A percentile compares a stretch with the other conserved stretches of the same genome.
Conservation (phyloP, 2,113 vertebrate species). For the Isurus oxyrinchus region DNA sequence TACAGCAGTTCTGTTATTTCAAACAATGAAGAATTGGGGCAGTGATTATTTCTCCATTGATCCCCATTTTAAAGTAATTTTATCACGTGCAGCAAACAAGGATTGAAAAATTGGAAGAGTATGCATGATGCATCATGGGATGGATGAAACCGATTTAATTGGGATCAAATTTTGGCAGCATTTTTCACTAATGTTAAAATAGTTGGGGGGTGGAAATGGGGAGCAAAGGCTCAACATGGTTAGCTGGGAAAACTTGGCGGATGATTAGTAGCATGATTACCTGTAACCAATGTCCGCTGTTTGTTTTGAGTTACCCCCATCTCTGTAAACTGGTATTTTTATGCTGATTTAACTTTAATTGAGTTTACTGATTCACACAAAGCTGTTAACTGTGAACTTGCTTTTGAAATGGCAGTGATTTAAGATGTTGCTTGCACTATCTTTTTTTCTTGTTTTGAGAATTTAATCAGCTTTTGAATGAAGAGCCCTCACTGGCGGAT, state of each 20-base stretch:
- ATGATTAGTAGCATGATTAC: background rate
- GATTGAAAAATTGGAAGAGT: background rate
- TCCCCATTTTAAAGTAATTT: background rate
- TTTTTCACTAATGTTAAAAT: background rate
- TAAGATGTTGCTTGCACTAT: background rate
- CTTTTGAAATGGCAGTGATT: background rate
- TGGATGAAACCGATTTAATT: background rate
- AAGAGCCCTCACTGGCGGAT: background rate
- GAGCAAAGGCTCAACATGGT: background rate
- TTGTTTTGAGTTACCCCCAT: background rate
- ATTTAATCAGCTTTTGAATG: background rate
- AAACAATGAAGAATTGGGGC: background rate
- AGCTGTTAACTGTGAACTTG: background rate
- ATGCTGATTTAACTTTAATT: background rate
- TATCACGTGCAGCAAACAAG: background rate
- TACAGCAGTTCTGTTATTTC: background rate
- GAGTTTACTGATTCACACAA: background rate
- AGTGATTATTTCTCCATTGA: background rate
- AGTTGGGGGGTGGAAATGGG: too few species aligned
- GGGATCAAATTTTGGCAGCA: background rate
- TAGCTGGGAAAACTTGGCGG: background rate
- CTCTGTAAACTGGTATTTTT: background rate
- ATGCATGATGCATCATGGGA: constrained; percentile 18
- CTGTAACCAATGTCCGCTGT: background rate
- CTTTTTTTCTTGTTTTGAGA: background rate